A percentile compares a stretch with the other conserved stretches of the same genome.
These are phyloP conservation scores for Parapristionchus giblindavisi DNA, from an alignment of 2,888 invertebrate species.

Conservation along the genomic window DNA sequence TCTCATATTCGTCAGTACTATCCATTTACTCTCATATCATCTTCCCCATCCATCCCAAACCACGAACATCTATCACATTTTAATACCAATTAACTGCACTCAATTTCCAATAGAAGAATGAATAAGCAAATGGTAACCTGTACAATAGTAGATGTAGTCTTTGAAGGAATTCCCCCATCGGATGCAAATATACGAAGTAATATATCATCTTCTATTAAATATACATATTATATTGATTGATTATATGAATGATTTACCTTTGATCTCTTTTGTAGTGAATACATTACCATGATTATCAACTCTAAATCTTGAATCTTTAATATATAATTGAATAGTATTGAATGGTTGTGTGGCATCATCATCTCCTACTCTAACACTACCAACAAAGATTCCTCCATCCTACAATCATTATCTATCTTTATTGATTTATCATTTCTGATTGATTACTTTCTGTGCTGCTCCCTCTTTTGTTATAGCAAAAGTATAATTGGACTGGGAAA, in stretches of 20 bases:
- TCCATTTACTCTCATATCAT: too few relatives aligned
- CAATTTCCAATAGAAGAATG: too few relatives aligned
- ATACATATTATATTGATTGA: not conserved
- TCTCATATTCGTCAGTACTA: too few relatives aligned
- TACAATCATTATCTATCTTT: not conserved
- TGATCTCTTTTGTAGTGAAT: conserved; percentile 22
- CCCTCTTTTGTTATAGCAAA: conserved; percentile 25
- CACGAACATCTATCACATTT: too few relatives aligned
- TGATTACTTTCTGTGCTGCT: not conserved
- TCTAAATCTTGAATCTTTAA: conserved; percentile 29
- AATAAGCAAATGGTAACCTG: conserved; percentile 19
- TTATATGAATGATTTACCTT: not conserved
- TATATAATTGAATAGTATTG: conserved; percentile 13
- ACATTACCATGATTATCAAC: conserved; percentile 33
- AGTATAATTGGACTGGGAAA: conserved; percentile 34
- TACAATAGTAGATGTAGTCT: conserved; percentile 29
- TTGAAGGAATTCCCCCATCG: conserved; percentile 18
- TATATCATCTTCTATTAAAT: not conserved
- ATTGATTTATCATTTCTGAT: not conserved
- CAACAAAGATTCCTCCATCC: conserved; percentile 30
- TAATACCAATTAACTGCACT: too few relatives aligned
- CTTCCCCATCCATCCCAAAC: too few relatives aligned
- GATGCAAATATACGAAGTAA: conserved; percentile 23
- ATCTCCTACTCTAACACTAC: conserved; percentile 5
- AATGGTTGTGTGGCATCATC: conserved; percentile 30